Evolutionary conservation across 1,140 invertebrate genomes (phyloP), one percentile per base, ranked within the genome.

Genomic region (Olivierus martensii): DNA sequence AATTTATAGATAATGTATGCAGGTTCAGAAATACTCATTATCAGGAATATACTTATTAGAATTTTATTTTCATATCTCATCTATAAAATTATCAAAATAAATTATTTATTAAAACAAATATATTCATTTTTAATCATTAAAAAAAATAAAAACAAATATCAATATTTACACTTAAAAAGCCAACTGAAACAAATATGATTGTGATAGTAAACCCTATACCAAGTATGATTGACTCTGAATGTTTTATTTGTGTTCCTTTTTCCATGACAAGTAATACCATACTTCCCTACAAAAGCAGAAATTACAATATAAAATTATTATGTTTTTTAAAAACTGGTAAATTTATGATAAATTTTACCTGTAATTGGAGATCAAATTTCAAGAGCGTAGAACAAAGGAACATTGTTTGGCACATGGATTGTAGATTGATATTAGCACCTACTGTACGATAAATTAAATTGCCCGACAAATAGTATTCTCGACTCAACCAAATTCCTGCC

Each of bases 321-420:
- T 18, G 15, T 14, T 44, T 10, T 17, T 7, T 17, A 42, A 42
- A 17, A 44, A 19, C 18, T 0, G 14, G 1, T n/a, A 15, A 19
- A 18, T n/a, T 7, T 14, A 14, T 12, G 28, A 46, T n/a, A 21
- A 18, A 21, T 50, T 43, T 42, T 41, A 52, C 55, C 35, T 56
- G 50, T 12, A 56, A 42, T 11, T 56, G 55, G n/a, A 56, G 49
- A 52, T 56, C 55, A 56, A 56, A 56, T 19, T 52, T 56, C 34
- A 56, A 36, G 18, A 56, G 37, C n/a, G 39, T 47, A n/a, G 43
- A 43, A 21, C 55, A 56, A 4, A 56, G 42, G n/a, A 51, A 52
- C n/a, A 37, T 52, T 9, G 49, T 9, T n/a, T 38, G 6, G 12
- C 55, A 56, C 11, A 49, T 45, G 12, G 47, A 47, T 22, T 56